Percentiles rank a stretch among this genome's conserved stretches.
These are phyloP conservation scores for Microctonus brassicae DNA, from an alignment of 2,888 invertebrate species.

Conservation along the genomic window DNA sequence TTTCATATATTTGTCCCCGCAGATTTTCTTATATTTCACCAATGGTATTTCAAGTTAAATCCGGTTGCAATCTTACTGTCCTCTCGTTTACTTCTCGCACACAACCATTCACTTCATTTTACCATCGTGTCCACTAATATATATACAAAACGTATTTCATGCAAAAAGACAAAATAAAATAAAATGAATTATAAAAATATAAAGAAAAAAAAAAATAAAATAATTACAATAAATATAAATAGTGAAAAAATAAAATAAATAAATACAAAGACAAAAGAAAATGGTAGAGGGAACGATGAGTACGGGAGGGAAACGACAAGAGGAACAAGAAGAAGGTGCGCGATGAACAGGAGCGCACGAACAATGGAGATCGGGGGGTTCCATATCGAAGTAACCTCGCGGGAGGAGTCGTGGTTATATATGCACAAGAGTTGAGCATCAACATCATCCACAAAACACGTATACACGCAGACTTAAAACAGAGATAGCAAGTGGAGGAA, in stretches of 20 bases:
- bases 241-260: constrained; percentile 15
- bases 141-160: too few species aligned
- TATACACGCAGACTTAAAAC: too few species aligned
- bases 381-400: constrained; percentile 55
- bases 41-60: not conserved
- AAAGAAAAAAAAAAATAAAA: constrained; percentile 23
- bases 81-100: too few species aligned
- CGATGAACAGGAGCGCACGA: constrained; percentile 54
- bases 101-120: not conserved
- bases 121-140: not conserved
- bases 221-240: too few species aligned
- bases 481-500: constrained; percentile 47
- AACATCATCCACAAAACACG: constrained; percentile 51
- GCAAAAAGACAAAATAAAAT: constrained; percentile 22
- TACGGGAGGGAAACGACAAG: constrained; percentile 27
- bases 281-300: not conserved
- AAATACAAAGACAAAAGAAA: constrained; percentile 32
- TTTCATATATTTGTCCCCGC: constrained; percentile 22
- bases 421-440: constrained; percentile 58
- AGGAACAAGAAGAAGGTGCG: constrained; percentile 48
- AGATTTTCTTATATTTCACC: constrained; percentile 7
- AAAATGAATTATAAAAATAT: too few species aligned
- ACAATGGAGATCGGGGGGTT: constrained; percentile 59
- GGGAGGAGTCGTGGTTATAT: constrained; percentile 27
- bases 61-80: not conserved